A percentile compares a stretch with the other conserved stretches of the same genome.
Conservation (phyloP, 2,113 vertebrate species). For the Crotophaga sulcirostris region DNA sequence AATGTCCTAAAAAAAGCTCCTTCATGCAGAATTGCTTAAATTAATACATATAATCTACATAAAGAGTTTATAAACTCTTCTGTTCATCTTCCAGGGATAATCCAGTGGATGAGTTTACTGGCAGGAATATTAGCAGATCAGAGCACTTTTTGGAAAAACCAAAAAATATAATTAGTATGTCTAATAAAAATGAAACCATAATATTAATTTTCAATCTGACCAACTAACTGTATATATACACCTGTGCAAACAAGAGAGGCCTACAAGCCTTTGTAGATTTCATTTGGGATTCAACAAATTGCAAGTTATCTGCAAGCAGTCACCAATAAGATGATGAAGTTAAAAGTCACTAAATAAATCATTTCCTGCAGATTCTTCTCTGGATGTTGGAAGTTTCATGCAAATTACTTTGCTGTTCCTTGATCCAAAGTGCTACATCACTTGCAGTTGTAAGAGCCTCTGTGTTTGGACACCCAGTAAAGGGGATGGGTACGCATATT, state of each 20-base stretch:
- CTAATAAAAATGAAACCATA: neutral
- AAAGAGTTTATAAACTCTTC: neutral
- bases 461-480: neutral
- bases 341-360: neutral
- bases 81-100: slow-evolving; percentile 8
- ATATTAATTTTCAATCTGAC: neutral
- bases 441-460: neutral
- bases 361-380: neutral
- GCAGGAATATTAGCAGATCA: neutral
- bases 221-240: neutral
- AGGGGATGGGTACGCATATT: neutral
- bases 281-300: neutral
- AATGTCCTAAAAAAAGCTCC: neutral
- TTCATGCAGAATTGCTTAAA: neutral
- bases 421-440: neutral
- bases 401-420: neutral
- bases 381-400: neutral
- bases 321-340: neutral
- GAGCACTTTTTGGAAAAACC: neutral
- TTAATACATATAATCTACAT: neutral
- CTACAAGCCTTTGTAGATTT: neutral
- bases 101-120: neutral
- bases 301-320: neutral
- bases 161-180: neutral
- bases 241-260: neutral